Base-by-base conservation (phyloP, 2,113 vertebrate genomes). In the Tachycineta bicolor region DNA sequence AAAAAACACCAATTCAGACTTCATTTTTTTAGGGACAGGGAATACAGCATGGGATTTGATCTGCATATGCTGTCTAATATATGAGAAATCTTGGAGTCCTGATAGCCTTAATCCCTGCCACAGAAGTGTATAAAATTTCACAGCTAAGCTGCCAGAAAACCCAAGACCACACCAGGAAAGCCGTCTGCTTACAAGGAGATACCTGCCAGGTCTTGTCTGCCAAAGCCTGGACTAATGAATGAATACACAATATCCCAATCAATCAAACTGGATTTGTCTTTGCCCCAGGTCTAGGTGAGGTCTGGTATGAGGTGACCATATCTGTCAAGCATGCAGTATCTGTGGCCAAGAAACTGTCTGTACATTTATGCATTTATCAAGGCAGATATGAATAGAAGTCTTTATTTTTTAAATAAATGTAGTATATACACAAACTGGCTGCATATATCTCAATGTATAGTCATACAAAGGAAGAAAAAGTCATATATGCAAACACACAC, bases 81-180 rank as follows among this genome's bases (percentile, higher is more conserved):
- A 92, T 92, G 95, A 97, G 92, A 97, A 98, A 95, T 95, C 83
- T 91, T 93, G 75, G 97, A 98, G 97, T 95, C 88, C 81, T 97
- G 97, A 98, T 97, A 98, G 95, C 95, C 95, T 97, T 98, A 98
- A 98, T 98, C 96, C 97, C 81, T 9, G 75, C 98, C 97, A 94
- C 97, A 98, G 97, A 97, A 98, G 97, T 96, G 89, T 98, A 98
- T 98, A 98, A 98, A 98, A 98, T 98, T 98, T 98, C 98, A 98
- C 97, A 97, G 97, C 92, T 97, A 97, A 97, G 95, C 98, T 98
- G 97, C 98, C 97, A 97, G 97, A 97, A 97, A 98, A 98, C 97
- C 96, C 96, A 97, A 96, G 98, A 98, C 98, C 98, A 98, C 98
- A 98, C 98, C 96, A 98, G 96, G 96, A 98, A 98, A 98, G 97